These are phyloP conservation scores for Pasiphila rectangulata DNA, from an alignment of 2,888 invertebrate genomes.

Conservation along the genomic window DNA sequence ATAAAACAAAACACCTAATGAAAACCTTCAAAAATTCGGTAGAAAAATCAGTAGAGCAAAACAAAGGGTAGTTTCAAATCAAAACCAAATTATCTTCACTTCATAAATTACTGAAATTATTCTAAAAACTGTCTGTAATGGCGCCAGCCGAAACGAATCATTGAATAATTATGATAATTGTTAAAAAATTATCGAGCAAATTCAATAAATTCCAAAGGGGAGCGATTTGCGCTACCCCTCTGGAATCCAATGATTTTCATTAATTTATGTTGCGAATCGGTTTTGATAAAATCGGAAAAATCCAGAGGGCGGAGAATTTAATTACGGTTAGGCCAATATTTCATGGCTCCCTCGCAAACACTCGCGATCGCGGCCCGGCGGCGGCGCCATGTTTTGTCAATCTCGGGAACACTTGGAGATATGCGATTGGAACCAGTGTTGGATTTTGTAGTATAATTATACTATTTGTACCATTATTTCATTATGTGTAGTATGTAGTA, in stretches of 20 bases:
- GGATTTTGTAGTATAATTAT: too few relatives aligned
- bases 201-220: conserved; percentile 51
- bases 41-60: too few relatives aligned
- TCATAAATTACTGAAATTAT: conserved; percentile 25
- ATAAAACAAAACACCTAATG: too few relatives aligned
- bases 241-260: conserved; percentile 44
- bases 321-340: conserved; percentile 31
- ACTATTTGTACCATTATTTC: too few relatives aligned
- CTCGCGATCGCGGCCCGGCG: too few relatives aligned
- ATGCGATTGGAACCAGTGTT: too few relatives aligned
- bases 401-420: neutral
- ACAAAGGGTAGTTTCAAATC: conserved; percentile 7
- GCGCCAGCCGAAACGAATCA: conserved; percentile 55
- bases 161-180: conserved; percentile 74
- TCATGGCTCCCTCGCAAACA: conserved; percentile 25
- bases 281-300: conserved; percentile 46
- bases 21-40: too few relatives aligned
- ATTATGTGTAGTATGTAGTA: too few relatives aligned
- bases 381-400: conserved; percentile 3
- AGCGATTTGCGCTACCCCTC: conserved; percentile 35
- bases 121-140: conserved; percentile 33
- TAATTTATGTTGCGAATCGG: conserved; percentile 52
- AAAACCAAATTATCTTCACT: conserved; percentile 16
- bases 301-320: conserved; percentile 33
- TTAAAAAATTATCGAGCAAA: conserved; percentile 53